These are phyloP conservation scores for Bhutanitis thaidina DNA, from an alignment of 2,888 invertebrate genomes.

Conservation along the genomic window DNA sequence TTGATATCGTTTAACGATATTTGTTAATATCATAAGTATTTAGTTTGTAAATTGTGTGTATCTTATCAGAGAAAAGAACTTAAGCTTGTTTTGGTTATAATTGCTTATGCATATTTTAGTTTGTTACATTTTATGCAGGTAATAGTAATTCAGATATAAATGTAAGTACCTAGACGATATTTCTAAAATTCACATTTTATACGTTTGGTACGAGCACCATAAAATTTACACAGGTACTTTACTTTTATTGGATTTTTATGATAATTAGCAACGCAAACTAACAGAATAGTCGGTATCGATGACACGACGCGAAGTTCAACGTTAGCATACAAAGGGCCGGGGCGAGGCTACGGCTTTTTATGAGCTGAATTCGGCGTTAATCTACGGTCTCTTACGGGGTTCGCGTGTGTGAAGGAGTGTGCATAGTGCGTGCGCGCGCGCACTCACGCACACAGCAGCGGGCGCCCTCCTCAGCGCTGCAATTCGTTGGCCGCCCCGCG, in stretches of 20 bases:
- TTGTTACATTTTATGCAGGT: too few relatives aligned
- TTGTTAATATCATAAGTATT: too few relatives aligned
- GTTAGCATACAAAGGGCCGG: conserved; percentile 68
- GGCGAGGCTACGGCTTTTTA: conserved; percentile 67
- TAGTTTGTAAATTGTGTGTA: too few relatives aligned
- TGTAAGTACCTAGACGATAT: background rate
- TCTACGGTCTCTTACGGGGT: conserved; percentile 50
- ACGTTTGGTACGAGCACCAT: conserved; percentile 2
- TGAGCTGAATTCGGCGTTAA: conserved; percentile 67
- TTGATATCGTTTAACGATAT: too few relatives aligned
- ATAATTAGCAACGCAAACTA: conserved; percentile 45
- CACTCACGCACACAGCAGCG: conserved; percentile 64
- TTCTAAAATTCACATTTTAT: conserved; percentile 2
- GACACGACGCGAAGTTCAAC: conserved; percentile 61
- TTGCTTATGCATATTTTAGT: too few relatives aligned
- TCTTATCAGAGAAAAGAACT: background rate
- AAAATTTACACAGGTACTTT: conserved; percentile 16
- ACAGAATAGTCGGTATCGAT: conserved; percentile 50
- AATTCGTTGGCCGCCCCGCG: conserved; percentile 68
- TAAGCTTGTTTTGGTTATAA: background rate
- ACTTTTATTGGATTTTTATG: conserved; percentile 51
- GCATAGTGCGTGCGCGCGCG: conserved; percentile 39
- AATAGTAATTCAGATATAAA: too few relatives aligned
- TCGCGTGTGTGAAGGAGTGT: conserved; percentile 8
- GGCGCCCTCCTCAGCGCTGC: conserved; percentile 74